Conservation (phyloP, 2,797 vertebrate species). For the Echeneis naucrates region DNA sequence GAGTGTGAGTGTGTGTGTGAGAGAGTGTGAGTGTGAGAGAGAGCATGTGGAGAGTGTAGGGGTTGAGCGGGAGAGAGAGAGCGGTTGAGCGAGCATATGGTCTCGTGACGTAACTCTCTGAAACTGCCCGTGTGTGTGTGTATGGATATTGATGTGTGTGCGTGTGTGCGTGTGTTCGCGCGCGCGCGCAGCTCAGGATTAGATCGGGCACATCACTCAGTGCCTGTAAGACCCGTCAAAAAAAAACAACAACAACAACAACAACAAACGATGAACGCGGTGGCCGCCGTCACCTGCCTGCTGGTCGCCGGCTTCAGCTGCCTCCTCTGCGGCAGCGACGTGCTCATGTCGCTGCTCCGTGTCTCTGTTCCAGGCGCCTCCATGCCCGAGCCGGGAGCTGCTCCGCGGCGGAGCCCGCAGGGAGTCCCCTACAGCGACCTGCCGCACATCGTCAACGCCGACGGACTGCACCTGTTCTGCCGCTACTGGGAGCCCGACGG, state of each 20-base stretch:
- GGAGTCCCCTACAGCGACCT: conserved; percentile 88
- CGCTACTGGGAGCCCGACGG: conserved; percentile 92
- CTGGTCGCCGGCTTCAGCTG: conserved; percentile 72
- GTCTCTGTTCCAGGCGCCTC: conserved; percentile 75
- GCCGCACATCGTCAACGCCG: conserved; percentile 91
- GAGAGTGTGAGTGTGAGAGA: conserved; percentile 5
- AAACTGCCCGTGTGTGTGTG: conserved; percentile 21
- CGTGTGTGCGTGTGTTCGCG: neutral
- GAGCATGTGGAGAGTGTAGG: neutral
- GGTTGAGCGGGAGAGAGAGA: neutral
- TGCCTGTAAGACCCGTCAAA: too few relatives aligned
- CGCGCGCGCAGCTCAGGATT: conserved; percentile 15
- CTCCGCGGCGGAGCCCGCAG: conserved; percentile 88
- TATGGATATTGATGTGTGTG: too few relatives aligned
- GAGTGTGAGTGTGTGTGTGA: neutral
- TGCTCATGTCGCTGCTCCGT: conserved; percentile 69
- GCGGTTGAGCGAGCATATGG: conserved; percentile 44
- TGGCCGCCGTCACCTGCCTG: conserved; percentile 71
- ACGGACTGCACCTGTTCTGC: conserved; percentile 95
- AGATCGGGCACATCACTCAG: neutral
- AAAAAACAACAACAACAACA: neutral
- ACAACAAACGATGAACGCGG: conserved; percentile 62
- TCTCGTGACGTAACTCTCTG: conserved; percentile 65
- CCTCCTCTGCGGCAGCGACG: conserved; percentile 73
- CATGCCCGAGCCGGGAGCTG: conserved; percentile 92